A percentile compares a stretch with the other conserved stretches of the same genome.
Evolutionary conservation across 23 tunicate species (phyloP).

Genomic region (Clavelina lepadiformis): DNA sequence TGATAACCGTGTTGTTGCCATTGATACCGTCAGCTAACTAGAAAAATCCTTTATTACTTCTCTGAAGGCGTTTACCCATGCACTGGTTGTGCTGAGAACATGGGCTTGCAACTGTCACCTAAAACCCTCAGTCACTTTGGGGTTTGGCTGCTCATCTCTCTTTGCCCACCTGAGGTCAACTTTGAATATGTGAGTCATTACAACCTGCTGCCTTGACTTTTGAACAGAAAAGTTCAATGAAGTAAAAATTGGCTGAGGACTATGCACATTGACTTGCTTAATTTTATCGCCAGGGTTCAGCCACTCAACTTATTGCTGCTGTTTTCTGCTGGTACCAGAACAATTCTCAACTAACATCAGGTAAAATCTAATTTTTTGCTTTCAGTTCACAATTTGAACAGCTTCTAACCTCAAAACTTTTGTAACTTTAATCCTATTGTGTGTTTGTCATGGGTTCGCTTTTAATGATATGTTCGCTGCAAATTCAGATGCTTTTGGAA

Average conservation of each 20-base stretch:
- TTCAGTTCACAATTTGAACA: neutral
- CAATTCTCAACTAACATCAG: slow-evolving; percentile 6
- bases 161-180: slow-evolving; percentile 36
- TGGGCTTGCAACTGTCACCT: slow-evolving; percentile 7
- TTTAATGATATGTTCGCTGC: neutral
- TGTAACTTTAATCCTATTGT: neutral
- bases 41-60: too few relatives aligned
- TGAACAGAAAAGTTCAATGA: too few relatives aligned
- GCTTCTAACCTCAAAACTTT: neutral
- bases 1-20: too few relatives aligned
- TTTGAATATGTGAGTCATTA: too few relatives aligned
- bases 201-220: too few relatives aligned
- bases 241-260: too few relatives aligned
- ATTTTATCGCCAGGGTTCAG: slow-evolving; percentile 16
- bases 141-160: slow-evolving; percentile 50
- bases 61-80: slow-evolving; percentile 35
- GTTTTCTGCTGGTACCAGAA: slow-evolving; percentile 30
- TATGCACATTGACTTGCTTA: too few relatives aligned
- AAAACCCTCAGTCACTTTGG: slow-evolving; percentile 57
- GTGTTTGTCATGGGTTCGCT: neutral
- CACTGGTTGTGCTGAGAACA: slow-evolving; percentile 26
- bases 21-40: too few relatives aligned
- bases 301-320: slow-evolving; percentile 30
- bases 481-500: slow-evolving; percentile 60
- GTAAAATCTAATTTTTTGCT: neutral